phyloP scores from a whole-genome alignment of 1,140 invertebrate genomes.

The Micrasema minimum region DNA sequence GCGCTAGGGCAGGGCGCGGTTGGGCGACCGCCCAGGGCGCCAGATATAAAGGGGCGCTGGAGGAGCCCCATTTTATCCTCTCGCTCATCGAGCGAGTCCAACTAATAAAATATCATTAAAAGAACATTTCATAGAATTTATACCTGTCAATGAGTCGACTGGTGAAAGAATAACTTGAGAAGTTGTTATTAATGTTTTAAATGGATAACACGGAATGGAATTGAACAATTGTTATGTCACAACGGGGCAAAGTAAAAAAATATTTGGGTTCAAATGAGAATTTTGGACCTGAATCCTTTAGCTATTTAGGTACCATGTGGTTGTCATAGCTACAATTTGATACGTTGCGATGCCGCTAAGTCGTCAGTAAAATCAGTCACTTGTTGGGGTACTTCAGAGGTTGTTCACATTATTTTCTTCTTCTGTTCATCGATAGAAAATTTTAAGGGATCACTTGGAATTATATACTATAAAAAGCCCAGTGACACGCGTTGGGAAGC shows the following conservation, averaged over 20 bases:
- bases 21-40: slow-evolving; percentile 2
- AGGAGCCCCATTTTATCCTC: not conserved
- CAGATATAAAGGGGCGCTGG: not conserved
- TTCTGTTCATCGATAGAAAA: slow-evolving; percentile 53
- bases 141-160: slow-evolving; percentile 51
- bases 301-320: slow-evolving; percentile 43
- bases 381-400: slow-evolving; percentile 54
- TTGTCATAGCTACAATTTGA: slow-evolving; percentile 47
- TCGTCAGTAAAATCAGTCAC: slow-evolving; percentile 40
- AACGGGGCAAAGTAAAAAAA: slow-evolving; percentile 54
- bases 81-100: not conserved
- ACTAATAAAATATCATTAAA: slow-evolving; percentile 50
- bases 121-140: slow-evolving; percentile 53
- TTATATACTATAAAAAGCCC: slow-evolving; percentile 11
- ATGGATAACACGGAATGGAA: not conserved
- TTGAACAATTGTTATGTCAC: slow-evolving; percentile 15
- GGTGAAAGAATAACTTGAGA: slow-evolving; percentile 49
- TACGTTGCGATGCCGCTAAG: slow-evolving; percentile 17
- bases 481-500: slow-evolving; percentile 20
- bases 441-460: slow-evolving; percentile 50
- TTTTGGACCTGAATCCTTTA: slow-evolving; percentile 11
- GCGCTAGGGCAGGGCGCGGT: not conserved
- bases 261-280: slow-evolving; percentile 52
- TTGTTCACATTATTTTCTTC: slow-evolving; percentile 53
- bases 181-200: not conserved